A percentile compares a stretch with the other conserved stretches of the same genome.
Conservation (phyloP, 2,113 vertebrate genomes). For the Forbesichthys papilliferus region DNA sequence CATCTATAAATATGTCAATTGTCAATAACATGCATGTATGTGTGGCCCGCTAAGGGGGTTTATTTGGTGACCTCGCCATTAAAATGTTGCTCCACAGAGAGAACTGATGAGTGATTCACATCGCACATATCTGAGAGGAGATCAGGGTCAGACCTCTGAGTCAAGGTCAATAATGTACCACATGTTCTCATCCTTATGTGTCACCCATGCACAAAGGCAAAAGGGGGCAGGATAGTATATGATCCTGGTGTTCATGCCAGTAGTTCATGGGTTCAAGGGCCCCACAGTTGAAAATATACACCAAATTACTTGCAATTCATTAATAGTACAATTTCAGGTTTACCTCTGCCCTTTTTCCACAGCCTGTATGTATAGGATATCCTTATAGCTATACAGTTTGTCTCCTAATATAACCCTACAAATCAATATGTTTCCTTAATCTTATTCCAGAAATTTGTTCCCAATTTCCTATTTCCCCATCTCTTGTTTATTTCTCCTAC, state of each 20-base stretch:
- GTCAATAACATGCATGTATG: background rate
- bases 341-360: no score
- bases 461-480: constrained; percentile 2
- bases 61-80: constrained; percentile 13
- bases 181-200: constrained; percentile 16
- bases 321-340: background rate
- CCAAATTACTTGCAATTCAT: background rate
- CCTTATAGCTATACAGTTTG: background rate
- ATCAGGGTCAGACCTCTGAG: constrained; percentile 25
- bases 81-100: constrained; percentile 25
- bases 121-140: constrained; percentile 16
- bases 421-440: background rate
- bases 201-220: constrained; percentile 3
- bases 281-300: no score
- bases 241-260: no score
- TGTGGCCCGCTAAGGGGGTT: constrained; percentile 17
- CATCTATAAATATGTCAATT: no score
- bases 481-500: background rate
- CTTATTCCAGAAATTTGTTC: background rate
- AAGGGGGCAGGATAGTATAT: no score
- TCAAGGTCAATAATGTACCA: constrained; percentile 29
- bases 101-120: constrained; percentile 26
- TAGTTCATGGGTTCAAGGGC: no score
- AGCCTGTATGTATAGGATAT: no score
- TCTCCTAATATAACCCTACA: background rate